Percentiles rank a stretch among this genome's conserved stretches.
phyloP scores from a whole-genome alignment of 2,888 invertebrate genomes.

The Cerastis rubricosa region DNA sequence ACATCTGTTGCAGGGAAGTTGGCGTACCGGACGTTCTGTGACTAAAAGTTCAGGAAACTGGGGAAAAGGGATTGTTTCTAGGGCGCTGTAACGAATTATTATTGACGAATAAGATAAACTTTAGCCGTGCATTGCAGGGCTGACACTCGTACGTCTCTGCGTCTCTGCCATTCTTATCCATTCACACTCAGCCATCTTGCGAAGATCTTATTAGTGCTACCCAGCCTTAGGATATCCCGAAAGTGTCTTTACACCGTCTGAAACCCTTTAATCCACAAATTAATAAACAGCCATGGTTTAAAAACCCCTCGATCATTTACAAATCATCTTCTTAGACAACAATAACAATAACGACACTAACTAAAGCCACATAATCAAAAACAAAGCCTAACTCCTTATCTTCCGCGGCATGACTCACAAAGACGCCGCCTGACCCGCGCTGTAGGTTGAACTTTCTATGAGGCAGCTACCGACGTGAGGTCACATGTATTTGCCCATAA shows the following conservation, averaged over 20 bases:
- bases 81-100: neutral
- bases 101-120: neutral
- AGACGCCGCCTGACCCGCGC: conserved; percentile 64
- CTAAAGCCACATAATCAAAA: conserved; percentile 16
- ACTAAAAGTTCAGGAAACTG: neutral
- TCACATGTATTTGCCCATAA: conserved; percentile 58
- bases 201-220: neutral
- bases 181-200: neutral
- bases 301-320: neutral
- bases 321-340: neutral
- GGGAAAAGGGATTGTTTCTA: fast-evolving
- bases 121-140: neutral
- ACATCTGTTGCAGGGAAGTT: neutral
- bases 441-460: conserved; percentile 70
- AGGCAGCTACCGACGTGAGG: conserved; percentile 67
- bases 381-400: conserved; percentile 41
- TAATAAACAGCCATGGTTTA: too few relatives aligned
- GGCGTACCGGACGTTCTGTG: neutral
- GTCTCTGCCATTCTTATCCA: too few relatives aligned
- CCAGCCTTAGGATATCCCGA: neutral
- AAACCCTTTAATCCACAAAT: neutral
- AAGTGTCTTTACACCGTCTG: neutral
- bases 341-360: conserved; percentile 6
- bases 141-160: neutral
- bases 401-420: conserved; percentile 53